Base-by-base conservation (phyloP, 2,113 vertebrate species). In the Syngnathus floridae region DNA sequence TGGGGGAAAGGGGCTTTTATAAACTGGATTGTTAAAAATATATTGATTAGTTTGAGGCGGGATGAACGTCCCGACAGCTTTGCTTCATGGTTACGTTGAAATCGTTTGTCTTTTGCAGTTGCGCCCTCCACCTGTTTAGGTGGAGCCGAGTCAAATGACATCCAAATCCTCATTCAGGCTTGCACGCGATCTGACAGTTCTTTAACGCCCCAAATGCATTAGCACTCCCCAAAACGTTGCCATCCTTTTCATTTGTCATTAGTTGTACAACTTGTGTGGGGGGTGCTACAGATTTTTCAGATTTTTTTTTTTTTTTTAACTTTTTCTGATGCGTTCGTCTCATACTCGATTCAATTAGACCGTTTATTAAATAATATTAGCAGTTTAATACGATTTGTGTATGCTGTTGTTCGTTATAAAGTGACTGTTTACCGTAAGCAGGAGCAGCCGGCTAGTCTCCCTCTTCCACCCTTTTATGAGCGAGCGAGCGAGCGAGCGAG, bases 381-480 rank as follows among this genome's bases (percentile, higher is more conserved):
- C 84, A 91, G 36, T n/a, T 88, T 92, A 93, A 92, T 93, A 91
- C 93, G 91, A 95, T 93, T 93, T 88, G 90, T 92, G 82, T 95
- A 94, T 93, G 93, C 92, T 91, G 94, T 94, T 93, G 93, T 93
- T 94, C 21, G 57, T 90, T 90, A 92, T 94, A 91, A 93, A 95
- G 93, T 92, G 91, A 94, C 91, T 93, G 91, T 94, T 93, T 94
- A 91, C 70, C 91, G 88, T 89, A 90, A 61, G 91, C 92, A 93
- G 91, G 90, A 95, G 90, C 93, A 94, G 93, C 91, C 92, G 91
- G 91, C 92, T 92, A 92, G 90, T 91, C 77, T 77, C 84, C 78
- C 81, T 52, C 26, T 48, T 46, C 22, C 26, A 40, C 38, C 67
- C 62, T 90, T 95, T 94, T 96, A 92, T 93, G 93, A 93, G 93